phyloP scores from a whole-genome alignment of 2,113 vertebrate genomes.

The Symphodus melops region DNA sequence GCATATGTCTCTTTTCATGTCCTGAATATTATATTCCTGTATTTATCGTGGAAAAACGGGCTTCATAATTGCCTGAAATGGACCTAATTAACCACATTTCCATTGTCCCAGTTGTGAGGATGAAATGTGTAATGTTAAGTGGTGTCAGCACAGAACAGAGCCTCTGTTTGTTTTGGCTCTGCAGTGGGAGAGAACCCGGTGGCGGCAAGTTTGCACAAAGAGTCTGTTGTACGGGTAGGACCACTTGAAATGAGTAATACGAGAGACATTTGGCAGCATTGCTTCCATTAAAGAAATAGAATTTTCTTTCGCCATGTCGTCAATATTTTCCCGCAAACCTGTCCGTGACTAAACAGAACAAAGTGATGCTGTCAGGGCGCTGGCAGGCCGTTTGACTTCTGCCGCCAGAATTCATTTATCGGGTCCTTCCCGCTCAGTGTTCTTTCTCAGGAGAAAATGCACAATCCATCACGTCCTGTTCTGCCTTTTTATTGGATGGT shows the following conservation, averaged over 20 bases:
- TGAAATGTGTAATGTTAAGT: conserved; percentile 24
- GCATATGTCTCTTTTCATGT: neutral
- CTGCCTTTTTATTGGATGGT: conserved; percentile 31
- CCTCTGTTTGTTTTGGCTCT: conserved; percentile 35
- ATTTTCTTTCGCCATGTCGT: conserved; percentile 40
- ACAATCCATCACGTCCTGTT: conserved; percentile 55
- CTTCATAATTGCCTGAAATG: neutral
- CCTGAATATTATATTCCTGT: neutral
- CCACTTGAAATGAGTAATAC: conserved; percentile 44
- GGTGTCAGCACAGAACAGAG: conserved; percentile 12
- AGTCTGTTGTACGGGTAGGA: conserved; percentile 11
- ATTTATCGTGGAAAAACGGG: neutral
- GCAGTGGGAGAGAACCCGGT: conserved; percentile 4
- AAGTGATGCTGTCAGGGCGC: conserved; percentile 60
- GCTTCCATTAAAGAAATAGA: conserved; percentile 54
- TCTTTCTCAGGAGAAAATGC: conserved; percentile 19
- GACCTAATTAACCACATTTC: neutral
- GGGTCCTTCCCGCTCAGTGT: conserved; percentile 15
- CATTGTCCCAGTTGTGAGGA: conserved; percentile 1
- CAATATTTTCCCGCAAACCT: conserved; percentile 17
- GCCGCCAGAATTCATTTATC: conserved; percentile 61
- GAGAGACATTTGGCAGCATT: conserved; percentile 29
- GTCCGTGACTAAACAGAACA: conserved; percentile 51
- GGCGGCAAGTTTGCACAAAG: conserved; percentile 16
- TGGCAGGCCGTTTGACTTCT: conserved; percentile 66